phyloP scores from a whole-genome alignment of 2,888 invertebrate genomes.

The Ischnura elegans region DNA sequence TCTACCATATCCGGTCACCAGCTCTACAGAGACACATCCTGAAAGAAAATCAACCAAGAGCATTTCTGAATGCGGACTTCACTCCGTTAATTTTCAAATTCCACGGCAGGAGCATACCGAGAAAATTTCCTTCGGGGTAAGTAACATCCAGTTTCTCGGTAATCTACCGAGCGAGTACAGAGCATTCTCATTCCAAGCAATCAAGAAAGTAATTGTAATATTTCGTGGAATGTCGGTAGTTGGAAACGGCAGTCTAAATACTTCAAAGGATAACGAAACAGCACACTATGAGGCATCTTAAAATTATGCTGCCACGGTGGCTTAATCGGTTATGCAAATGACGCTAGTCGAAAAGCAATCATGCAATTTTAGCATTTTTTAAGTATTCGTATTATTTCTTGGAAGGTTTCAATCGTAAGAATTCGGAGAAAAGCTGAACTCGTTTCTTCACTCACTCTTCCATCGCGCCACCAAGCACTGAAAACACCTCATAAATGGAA shows the following conservation, averaged over 20 bases:
- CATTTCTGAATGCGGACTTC: background rate
- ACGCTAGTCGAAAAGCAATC: background rate
- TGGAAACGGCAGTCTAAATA: background rate
- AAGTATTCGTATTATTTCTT: background rate
- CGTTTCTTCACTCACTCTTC: too few relatives aligned
- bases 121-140: background rate
- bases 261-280: background rate
- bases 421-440: background rate
- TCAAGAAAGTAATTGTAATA: background rate
- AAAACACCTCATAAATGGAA: too few relatives aligned
- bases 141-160: background rate
- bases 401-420: background rate
- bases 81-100: background rate
- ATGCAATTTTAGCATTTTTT: background rate
- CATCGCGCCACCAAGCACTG: too few relatives aligned
- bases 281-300: background rate
- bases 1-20: background rate
- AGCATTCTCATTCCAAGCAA: background rate
- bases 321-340: background rate
- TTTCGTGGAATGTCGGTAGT: background rate
- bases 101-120: background rate
- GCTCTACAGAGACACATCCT: background rate
- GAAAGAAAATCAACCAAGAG: background rate
- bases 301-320: background rate
- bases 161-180: background rate